Conservation (phyloP, 2,113 vertebrate species). For the Paramisgurnus dabryanus region DNA sequence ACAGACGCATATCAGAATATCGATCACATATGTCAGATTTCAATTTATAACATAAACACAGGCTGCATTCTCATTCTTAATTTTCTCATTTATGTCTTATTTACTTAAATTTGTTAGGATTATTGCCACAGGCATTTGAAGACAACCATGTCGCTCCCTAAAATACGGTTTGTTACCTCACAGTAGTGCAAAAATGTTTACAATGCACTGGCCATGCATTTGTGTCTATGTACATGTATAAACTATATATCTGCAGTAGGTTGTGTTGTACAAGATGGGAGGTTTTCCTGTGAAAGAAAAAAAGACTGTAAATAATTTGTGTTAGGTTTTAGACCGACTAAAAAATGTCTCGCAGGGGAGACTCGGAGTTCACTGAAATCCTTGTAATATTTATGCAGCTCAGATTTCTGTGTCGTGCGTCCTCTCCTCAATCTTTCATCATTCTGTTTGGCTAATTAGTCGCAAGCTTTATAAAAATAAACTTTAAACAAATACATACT, state of each 20-base stretch:
- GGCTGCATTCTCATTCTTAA: too few species aligned
- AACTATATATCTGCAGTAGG: not conserved
- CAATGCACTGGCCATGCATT: not conserved
- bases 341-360: not conserved
- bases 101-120: too few species aligned
- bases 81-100: too few species aligned
- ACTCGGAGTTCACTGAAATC: not conserved
- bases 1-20: too few species aligned
- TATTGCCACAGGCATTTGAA: not conserved
- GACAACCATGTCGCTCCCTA: not conserved
- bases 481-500: too few species aligned
- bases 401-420: not conserved
- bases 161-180: not conserved
- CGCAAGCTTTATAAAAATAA: not conserved
- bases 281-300: not conserved
- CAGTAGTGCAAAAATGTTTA: too few species aligned
- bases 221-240: not conserved
- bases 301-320: constrained; percentile 8
- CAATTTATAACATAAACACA: not conserved
- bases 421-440: not conserved
- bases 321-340: constrained; percentile 1
- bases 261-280: not conserved
- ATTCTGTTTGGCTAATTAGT: not conserved
- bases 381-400: not conserved
- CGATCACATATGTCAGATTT: not conserved